A percentile compares a stretch with the other conserved stretches of the same genome.
These are phyloP conservation scores for Ramphastos sulfuratus DNA, from an alignment of 2,113 vertebrate species.

Conservation along the genomic window DNA sequence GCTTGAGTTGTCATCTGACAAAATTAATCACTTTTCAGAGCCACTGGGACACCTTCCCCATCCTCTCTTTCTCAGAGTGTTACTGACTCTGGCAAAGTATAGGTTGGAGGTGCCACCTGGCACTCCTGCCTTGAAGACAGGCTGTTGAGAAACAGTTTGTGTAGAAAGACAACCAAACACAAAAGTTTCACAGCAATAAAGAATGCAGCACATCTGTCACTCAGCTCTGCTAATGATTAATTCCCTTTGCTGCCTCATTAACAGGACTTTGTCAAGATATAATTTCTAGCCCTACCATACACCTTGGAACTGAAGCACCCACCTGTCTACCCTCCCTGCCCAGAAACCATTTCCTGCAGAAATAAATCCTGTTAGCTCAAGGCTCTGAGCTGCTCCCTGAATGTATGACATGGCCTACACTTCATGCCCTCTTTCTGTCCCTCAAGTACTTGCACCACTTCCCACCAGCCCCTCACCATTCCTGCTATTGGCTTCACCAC, in stretches of 20 bases:
- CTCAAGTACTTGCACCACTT: accelerated
- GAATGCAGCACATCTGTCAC: neutral
- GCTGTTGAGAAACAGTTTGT: neutral
- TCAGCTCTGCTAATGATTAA: conserved; percentile 17
- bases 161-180: conserved; percentile 3
- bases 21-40: neutral
- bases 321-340: neutral
- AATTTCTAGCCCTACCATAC: neutral
- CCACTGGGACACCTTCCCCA: neutral
- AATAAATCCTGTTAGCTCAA: neutral
- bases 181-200: neutral
- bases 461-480: neutral
- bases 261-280: neutral
- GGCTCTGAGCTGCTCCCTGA: neutral
- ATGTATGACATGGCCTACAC: accelerated
- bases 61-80: neutral
- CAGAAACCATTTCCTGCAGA: neutral
- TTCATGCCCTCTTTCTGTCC: neutral
- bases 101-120: conserved; percentile 30
- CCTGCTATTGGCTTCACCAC: neutral
- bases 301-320: neutral
- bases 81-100: neutral
- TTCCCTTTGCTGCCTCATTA: neutral
- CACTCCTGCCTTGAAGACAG: neutral
- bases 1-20: conserved; percentile 17